A percentile compares a stretch with the other conserved stretches of the same genome.
Conservation (phyloP, 2,113 vertebrate genomes). For the Epinephelus fuscoguttatus region DNA sequence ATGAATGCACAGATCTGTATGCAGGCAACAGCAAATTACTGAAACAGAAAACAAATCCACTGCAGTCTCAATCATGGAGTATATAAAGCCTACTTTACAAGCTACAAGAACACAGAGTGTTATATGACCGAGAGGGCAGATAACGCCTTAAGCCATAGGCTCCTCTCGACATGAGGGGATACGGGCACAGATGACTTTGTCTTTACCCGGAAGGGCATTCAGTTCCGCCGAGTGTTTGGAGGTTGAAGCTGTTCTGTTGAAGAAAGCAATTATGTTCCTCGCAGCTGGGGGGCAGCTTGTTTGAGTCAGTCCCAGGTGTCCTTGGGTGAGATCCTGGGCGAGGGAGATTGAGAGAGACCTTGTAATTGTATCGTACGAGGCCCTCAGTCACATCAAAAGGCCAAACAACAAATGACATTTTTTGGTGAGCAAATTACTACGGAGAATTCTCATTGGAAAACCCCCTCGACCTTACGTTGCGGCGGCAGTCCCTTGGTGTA, state of each 20-base stretch:
- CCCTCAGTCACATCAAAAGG: conserved; percentile 39
- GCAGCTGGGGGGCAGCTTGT: conserved; percentile 62
- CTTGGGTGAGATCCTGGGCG: conserved; percentile 49
- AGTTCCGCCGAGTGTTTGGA: conserved; percentile 50
- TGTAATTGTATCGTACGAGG: conserved; percentile 47
- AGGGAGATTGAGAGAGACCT: conserved; percentile 43
- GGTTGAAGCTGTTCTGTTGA: conserved; percentile 54
- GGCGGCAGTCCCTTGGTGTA: neutral
- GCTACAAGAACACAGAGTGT: neutral
- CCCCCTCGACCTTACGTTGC: conserved; percentile 14
- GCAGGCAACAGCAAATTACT: neutral
- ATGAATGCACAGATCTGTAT: neutral
- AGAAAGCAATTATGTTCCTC: conserved; percentile 73
- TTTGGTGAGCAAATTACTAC: conserved; percentile 16
- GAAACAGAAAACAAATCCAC: conserved; percentile 4
- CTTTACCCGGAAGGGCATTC: conserved; percentile 68
- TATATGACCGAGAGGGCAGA: conserved; percentile 40
- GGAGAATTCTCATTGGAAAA: conserved; percentile 33
- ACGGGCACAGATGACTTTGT: conserved; percentile 59
- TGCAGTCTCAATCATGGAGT: neutral
- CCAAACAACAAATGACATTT: conserved; percentile 38
- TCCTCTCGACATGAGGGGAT: conserved; percentile 31
- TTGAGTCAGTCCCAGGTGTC: conserved; percentile 57
- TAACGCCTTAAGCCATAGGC: conserved; percentile 48
- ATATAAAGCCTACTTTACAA: conserved; percentile 14